phyloP scores from a whole-genome alignment of 2,888 invertebrate species.

The Sphinx pinastri region DNA sequence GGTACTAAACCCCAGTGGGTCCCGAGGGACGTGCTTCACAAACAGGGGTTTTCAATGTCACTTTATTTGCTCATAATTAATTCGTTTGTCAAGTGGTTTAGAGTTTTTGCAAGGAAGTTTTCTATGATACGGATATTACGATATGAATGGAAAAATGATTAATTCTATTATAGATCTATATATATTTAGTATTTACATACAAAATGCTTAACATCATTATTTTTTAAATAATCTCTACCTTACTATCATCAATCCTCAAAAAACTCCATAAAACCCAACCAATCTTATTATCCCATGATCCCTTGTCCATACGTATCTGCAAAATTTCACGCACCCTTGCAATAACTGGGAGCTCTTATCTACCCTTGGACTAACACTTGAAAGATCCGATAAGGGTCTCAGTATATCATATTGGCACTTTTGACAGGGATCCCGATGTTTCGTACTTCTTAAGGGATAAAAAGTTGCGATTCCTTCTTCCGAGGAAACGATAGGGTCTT shows the following conservation, averaged over 20 bases:
- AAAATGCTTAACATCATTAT: no score
- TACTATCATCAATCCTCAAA: conserved; percentile 8
- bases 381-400: conserved; percentile 68
- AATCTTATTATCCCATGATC: conserved; percentile 67
- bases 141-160: no score
- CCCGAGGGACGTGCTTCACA: conserved; percentile 62
- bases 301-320: conserved; percentile 70
- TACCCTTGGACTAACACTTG: conserved; percentile 68
- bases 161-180: no score
- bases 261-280: conserved; percentile 17
- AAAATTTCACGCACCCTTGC: conserved; percentile 81
- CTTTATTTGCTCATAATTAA: conserved; percentile 66
- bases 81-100: conserved; percentile 32
- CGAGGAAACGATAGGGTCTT: conserved; percentile 7
- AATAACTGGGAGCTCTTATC: conserved; percentile 75
- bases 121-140: neutral
- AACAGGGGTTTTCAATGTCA: conserved; percentile 75
- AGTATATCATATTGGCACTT: conserved; percentile 81
- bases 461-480: conserved; percentile 16
- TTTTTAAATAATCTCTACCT: neutral
- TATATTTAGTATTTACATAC: no score
- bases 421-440: conserved; percentile 68
- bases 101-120: neutral
- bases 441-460: conserved; percentile 67
- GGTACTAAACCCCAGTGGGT: conserved; percentile 64